Conservation (phyloP, 2,888 invertebrate species). For the Ophioninae sp. region DNA sequence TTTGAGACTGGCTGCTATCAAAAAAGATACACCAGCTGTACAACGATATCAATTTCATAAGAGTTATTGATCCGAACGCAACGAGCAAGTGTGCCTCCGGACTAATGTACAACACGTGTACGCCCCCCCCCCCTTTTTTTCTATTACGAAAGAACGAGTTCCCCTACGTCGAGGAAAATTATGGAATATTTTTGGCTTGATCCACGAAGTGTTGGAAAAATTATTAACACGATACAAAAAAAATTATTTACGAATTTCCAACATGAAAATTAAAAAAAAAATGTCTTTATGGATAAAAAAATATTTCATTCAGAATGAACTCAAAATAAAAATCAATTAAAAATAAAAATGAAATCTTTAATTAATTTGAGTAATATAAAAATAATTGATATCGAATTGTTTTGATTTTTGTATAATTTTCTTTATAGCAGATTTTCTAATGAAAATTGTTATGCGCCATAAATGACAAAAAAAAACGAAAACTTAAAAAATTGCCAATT, state of each 20-base stretch:
- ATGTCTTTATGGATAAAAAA: too few relatives aligned
- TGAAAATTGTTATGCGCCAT: background rate
- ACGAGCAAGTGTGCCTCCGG: background rate
- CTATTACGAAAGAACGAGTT: background rate
- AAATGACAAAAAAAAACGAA: too few relatives aligned
- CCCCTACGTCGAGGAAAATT: background rate
- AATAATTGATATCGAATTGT: too few relatives aligned
- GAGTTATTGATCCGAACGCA: background rate
- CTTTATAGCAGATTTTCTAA: too few relatives aligned
- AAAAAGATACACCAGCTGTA: conserved; percentile 5
- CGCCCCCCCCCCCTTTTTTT: background rate
- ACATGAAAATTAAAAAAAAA: background rate
- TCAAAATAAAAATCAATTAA: too few relatives aligned
- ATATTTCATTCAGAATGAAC: too few relatives aligned
- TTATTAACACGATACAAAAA: background rate
- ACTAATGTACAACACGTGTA: background rate
- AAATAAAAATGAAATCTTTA: too few relatives aligned
- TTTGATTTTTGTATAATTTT: too few relatives aligned
- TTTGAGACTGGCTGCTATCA: conserved; percentile 20
- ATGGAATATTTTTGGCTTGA: background rate
- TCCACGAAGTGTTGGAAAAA: background rate
- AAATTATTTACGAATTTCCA: background rate
- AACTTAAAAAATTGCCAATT: background rate
- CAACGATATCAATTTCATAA: conserved; percentile 9
- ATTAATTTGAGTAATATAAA: too few relatives aligned